Evolutionary conservation across 2,888 invertebrate species (phyloP).

Genomic region (Andrena fulva): DNA sequence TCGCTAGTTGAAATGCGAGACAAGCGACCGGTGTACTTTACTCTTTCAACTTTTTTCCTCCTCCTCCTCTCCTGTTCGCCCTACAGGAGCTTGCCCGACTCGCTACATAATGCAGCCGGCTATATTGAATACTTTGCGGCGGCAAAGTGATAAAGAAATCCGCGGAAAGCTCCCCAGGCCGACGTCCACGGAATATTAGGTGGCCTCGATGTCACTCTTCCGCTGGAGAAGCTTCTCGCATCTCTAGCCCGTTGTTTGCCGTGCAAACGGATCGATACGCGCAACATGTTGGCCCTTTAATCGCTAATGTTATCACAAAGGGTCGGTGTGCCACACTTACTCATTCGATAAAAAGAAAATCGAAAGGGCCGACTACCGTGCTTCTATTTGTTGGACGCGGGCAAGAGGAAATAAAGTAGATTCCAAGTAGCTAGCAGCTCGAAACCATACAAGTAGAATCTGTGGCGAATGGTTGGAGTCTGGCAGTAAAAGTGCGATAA

Average conservation of each 20-base stretch:
- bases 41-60: conserved; percentile 58
- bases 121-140: conserved; percentile 80
- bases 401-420: neutral
- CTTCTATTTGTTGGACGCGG: too few relatives aligned
- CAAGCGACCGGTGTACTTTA: conserved; percentile 57
- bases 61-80: neutral
- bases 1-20: conserved; percentile 69
- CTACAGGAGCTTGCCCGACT: conserved; percentile 48
- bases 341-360: neutral
- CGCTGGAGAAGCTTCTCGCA: neutral
- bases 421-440: neutral
- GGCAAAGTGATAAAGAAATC: conserved; percentile 81
- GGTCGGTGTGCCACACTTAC: neutral
- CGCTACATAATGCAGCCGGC: conserved; percentile 81
- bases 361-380: too few relatives aligned
- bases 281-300: conserved; percentile 28
- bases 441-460: conserved; percentile 36
- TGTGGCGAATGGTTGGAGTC: conserved; percentile 49
- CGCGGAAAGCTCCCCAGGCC: conserved; percentile 73
- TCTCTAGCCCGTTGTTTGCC: conserved; percentile 15
- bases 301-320: conserved; percentile 14
- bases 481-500: conserved; percentile 63
- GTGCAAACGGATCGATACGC: conserved; percentile 32
- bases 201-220: conserved; percentile 13
- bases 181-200: conserved; percentile 77